phyloP scores from a whole-genome alignment of 2,113 vertebrate genomes.

The Stictonetta naevosa region DNA sequence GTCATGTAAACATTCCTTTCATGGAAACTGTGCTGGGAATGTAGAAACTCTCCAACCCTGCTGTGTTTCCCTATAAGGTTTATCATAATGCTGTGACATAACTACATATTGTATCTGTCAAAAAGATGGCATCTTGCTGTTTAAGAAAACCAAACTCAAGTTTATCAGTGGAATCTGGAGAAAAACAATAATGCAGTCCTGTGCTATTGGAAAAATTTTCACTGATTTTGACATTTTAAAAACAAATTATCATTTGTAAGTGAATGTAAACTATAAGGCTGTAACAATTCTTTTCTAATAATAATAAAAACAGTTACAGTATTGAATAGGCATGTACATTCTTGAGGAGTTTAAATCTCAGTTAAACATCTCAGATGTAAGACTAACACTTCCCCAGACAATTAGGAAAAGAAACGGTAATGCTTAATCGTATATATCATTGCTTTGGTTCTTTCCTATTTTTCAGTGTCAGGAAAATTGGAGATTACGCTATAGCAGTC shows the following conservation, averaged over 20 bases:
- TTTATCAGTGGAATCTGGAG: constrained; percentile 66
- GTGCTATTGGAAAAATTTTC: constrained; percentile 28
- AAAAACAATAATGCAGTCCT: constrained; percentile 48
- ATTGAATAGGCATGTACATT: background rate
- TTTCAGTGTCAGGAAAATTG: constrained; percentile 32
- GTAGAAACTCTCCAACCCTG: constrained; percentile 69
- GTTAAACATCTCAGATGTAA: background rate
- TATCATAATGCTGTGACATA: constrained; percentile 73
- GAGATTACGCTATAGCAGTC: constrained; percentile 74
- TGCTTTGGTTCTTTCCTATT: constrained; percentile 59
- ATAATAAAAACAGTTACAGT: background rate
- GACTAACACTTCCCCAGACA: background rate
- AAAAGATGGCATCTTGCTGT: constrained; percentile 72
- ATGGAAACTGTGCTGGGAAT: constrained; percentile 76
- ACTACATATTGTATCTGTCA: constrained; percentile 74
- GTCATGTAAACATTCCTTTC: constrained; percentile 81
- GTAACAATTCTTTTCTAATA: background rate
- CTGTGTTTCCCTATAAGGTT: constrained; percentile 73
- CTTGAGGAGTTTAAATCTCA: background rate
- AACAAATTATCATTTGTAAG: constrained; percentile 20
- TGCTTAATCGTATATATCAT: constrained; percentile 57
- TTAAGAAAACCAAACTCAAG: constrained; percentile 65
- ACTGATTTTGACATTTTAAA: constrained; percentile 5
- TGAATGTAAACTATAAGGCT: background rate
- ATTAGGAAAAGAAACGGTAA: background rate